phyloP scores from a whole-genome alignment of 2,113 vertebrate species.

The Charina bottae region DNA sequence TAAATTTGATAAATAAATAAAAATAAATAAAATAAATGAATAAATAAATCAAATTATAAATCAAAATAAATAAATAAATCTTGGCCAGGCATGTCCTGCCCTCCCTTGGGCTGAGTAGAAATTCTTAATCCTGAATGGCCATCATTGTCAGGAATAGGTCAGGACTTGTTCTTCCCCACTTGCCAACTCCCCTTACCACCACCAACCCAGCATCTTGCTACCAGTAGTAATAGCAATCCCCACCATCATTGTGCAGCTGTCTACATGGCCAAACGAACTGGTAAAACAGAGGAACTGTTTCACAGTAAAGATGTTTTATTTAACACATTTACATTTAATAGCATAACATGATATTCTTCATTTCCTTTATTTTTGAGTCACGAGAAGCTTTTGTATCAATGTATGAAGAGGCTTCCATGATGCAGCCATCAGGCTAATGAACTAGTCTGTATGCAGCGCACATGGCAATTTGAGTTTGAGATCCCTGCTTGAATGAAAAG shows the following conservation, averaged over 20 bases:
- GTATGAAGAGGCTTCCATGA: background rate
- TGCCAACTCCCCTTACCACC: background rate
- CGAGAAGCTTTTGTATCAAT: background rate
- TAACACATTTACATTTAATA: background rate
- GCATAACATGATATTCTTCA: background rate
- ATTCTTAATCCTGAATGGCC: background rate
- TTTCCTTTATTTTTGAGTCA: background rate
- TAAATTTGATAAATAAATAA: too few species aligned
- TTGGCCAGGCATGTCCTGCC: background rate
- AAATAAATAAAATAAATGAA: too few species aligned
- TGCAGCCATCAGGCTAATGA: background rate
- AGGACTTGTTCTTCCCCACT: background rate
- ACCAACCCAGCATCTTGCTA: background rate
- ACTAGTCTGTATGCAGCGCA: background rate
- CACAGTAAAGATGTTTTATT: background rate
- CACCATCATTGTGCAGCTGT: background rate
- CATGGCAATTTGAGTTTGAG: background rate
- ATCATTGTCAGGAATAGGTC: background rate
- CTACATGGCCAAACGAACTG: background rate
- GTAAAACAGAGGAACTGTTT: background rate
- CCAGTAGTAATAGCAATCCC: background rate
- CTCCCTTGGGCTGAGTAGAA: background rate
- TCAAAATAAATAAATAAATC: too few species aligned
- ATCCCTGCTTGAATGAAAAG: background rate
- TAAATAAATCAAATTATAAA: too few species aligned